Conservation (phyloP, 2,113 vertebrate genomes). For the Varanus salvator region DNA sequence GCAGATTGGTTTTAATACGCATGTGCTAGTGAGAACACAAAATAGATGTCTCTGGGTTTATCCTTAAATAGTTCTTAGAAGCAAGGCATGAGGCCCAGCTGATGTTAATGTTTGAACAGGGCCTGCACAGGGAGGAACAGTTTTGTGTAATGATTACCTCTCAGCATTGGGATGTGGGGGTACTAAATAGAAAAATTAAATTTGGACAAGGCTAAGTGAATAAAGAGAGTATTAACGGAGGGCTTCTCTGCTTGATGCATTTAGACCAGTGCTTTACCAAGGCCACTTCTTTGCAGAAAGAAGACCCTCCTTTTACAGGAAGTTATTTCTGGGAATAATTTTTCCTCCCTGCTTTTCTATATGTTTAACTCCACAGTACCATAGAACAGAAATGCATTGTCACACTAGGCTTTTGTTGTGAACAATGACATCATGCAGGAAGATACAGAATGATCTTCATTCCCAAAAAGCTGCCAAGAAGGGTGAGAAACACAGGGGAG, state of each 20-base stretch:
- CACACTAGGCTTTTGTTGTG: too few relatives aligned
- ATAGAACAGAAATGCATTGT: too few relatives aligned
- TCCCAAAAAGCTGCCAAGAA: too few relatives aligned
- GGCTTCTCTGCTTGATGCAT: neutral
- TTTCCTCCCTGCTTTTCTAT: too few relatives aligned
- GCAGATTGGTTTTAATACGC: neutral
- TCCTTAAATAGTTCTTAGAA: neutral
- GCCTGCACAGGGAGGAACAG: conserved; percentile 14
- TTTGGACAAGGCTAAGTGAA: neutral
- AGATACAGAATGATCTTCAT: too few relatives aligned
- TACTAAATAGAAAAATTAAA: conserved; percentile 4
- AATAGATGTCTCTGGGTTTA: neutral
- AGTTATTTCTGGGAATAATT: too few relatives aligned
- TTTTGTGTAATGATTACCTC: neutral
- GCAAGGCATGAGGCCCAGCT: neutral
- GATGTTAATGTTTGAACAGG: neutral
- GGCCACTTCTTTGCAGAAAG: too few relatives aligned
- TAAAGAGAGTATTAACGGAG: neutral
- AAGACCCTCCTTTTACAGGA: too few relatives aligned
- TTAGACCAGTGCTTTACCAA: too few relatives aligned
- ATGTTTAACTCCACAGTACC: too few relatives aligned
- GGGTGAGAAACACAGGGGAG: too few relatives aligned
- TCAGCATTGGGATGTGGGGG: conserved; percentile 1
- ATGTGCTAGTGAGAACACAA: neutral
- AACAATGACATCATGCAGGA: too few relatives aligned